phyloP scores from a whole-genome alignment of 2,797 vertebrate genomes.

The Sciurus carolinensis region DNA sequence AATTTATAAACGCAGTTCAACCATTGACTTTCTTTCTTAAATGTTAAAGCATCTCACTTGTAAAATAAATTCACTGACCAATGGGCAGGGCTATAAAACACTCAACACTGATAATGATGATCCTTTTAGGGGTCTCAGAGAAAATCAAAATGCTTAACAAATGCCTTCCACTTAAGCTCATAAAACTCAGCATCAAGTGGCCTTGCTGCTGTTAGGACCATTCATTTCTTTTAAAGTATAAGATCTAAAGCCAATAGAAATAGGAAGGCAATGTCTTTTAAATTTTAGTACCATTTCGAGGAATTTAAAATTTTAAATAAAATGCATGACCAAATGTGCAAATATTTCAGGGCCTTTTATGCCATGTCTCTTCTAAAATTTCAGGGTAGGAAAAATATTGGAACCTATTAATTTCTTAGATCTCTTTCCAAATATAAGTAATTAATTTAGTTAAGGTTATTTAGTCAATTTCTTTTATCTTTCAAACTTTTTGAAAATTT shows the following conservation, averaged over 20 bases:
- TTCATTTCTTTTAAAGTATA: background rate
- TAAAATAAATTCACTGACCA: conserved; percentile 11
- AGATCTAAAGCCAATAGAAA: background rate
- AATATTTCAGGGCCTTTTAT: conserved; percentile 15
- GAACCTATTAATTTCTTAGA: background rate
- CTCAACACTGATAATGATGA: background rate
- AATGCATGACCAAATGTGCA: background rate
- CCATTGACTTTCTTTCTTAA: background rate
- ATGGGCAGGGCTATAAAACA: background rate
- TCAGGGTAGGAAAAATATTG: background rate
- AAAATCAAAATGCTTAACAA: conserved; percentile 34
- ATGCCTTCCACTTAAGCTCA: background rate
- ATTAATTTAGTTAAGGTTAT: conserved; percentile 55
- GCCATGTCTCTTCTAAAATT: background rate
- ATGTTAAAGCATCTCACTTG: background rate
- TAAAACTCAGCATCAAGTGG: background rate
- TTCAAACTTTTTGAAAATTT: conserved; percentile 38
- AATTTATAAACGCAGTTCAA: background rate
- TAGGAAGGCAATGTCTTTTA: background rate
- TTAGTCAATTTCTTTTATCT: background rate
- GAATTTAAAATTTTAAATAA: background rate
- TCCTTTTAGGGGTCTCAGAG: background rate
- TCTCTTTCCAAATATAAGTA: conserved; percentile 7
- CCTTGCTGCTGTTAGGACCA: background rate
- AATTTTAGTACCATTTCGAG: conserved; percentile 37